phyloP scores from a whole-genome alignment of 1,140 invertebrate genomes.

The Cotesia vestalis region DNA sequence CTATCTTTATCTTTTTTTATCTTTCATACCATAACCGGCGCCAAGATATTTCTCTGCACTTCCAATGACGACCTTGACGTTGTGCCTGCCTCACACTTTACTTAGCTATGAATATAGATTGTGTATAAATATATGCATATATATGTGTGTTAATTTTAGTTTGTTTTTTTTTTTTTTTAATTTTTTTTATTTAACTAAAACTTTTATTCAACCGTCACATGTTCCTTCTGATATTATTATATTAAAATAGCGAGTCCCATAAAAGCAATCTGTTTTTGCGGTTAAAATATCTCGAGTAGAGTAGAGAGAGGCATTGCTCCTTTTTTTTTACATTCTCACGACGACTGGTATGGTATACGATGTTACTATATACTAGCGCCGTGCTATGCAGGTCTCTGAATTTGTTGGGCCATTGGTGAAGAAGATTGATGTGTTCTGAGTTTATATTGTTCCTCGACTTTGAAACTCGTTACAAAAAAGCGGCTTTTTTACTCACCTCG shows the following conservation, averaged over 20 bases:
- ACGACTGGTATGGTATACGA: neutral
- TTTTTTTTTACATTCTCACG: conserved; percentile 3
- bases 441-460: conserved; percentile 13
- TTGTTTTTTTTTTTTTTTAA: neutral
- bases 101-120: neutral
- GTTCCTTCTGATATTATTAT: conserved; percentile 3
- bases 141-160: neutral
- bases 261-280: conserved; percentile 26
- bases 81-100: neutral
- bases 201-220: conserved; percentile 21
- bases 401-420: conserved; percentile 5
- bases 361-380: neutral
- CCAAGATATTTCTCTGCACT: conserved; percentile 36
- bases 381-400: conserved; percentile 5
- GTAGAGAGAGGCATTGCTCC: neutral
- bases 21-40: conserved; percentile 2
- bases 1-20: too few relatives aligned
- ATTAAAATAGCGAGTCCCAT: conserved; percentile 16
- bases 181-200: too few relatives aligned
- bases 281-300: conserved; percentile 14
- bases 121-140: neutral
- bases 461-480: neutral
- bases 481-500: too few relatives aligned
- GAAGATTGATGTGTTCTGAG: conserved; percentile 24
- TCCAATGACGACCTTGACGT: conserved; percentile 5